These are phyloP conservation scores for Nesometra sesokonis DNA, from an alignment of 35 echinoderm and acorn worm species.

Conservation along the genomic window DNA sequence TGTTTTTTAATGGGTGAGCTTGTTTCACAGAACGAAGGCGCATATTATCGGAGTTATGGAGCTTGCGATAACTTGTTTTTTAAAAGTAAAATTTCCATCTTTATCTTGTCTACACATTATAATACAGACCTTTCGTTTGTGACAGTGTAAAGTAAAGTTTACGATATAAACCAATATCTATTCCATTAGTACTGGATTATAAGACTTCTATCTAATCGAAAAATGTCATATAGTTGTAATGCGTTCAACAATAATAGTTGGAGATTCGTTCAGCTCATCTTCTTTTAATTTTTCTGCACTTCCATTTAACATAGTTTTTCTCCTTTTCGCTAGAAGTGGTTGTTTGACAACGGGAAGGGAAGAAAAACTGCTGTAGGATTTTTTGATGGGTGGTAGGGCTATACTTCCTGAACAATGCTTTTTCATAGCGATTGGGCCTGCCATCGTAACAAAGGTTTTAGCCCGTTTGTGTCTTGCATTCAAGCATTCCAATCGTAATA, in stretches of 20 bases:
- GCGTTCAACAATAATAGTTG: neutral
- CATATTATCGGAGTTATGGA: too few species aligned
- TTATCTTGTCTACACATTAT: too few species aligned
- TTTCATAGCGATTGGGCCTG: neutral
- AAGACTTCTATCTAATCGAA: too few species aligned
- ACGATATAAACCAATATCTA: too few species aligned
- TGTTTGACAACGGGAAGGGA: neutral
- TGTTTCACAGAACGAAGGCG: too few species aligned
- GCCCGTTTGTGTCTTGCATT: neutral
- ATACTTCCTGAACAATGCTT: neutral
- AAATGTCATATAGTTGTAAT: neutral
- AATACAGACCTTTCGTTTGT: too few species aligned
- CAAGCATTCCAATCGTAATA: slow-evolving; percentile 12
- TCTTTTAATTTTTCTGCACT: neutral
- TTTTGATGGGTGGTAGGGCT: neutral
- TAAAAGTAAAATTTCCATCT: too few species aligned
- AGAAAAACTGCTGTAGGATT: neutral
- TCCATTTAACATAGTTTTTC: neutral
- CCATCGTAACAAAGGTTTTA: neutral
- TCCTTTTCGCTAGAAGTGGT: neutral
- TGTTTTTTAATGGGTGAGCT: too few species aligned
- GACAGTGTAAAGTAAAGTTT: too few species aligned
- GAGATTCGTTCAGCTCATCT: neutral
- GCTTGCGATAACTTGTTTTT: too few species aligned
- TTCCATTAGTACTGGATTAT: too few species aligned